Evolutionary conservation across 2,113 vertebrate species (phyloP).

Genomic region (Mellivora capensis): DNA sequence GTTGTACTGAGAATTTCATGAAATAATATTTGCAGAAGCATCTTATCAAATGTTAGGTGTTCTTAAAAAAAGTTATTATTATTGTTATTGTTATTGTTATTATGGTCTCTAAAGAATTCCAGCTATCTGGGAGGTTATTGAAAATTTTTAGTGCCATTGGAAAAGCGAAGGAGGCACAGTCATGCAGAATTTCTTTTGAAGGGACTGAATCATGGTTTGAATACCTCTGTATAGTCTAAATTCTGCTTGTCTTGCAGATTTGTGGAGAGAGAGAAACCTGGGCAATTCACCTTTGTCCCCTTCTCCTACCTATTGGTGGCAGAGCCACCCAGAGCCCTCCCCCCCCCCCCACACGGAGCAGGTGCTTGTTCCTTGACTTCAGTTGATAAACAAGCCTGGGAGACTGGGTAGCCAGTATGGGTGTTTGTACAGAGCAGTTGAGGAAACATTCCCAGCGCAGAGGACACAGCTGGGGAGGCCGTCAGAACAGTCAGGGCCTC

Average conservation of each 20-base stretch:
- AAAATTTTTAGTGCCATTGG: neutral
- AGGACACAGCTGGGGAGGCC: conserved; percentile 72
- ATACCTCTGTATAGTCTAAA: conserved; percentile 9
- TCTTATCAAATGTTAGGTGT: neutral
- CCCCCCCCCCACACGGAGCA: neutral
- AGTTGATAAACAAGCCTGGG: conserved; percentile 38
- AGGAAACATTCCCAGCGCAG: conserved; percentile 68
- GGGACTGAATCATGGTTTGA: neutral
- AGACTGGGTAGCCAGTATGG: conserved; percentile 45
- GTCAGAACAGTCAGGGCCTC: conserved; percentile 72
- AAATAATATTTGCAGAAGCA: neutral
- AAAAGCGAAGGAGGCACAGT: neutral
- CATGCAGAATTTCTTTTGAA: neutral
- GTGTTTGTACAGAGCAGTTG: conserved; percentile 69
- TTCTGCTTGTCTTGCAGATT: neutral
- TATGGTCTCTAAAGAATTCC: neutral
- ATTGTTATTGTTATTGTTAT: neutral
- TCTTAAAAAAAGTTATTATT: neutral
- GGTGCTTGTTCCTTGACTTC: conserved; percentile 63
- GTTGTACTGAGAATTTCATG: neutral
- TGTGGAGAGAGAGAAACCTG: neutral
- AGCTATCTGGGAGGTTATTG: neutral
- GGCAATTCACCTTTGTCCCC: neutral
- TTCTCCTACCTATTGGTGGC: neutral
- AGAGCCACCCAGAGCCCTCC: neutral